These are phyloP conservation scores for Lycaon pictus DNA, from an alignment of 2,113 vertebrate genomes.

Conservation along the genomic window DNA sequence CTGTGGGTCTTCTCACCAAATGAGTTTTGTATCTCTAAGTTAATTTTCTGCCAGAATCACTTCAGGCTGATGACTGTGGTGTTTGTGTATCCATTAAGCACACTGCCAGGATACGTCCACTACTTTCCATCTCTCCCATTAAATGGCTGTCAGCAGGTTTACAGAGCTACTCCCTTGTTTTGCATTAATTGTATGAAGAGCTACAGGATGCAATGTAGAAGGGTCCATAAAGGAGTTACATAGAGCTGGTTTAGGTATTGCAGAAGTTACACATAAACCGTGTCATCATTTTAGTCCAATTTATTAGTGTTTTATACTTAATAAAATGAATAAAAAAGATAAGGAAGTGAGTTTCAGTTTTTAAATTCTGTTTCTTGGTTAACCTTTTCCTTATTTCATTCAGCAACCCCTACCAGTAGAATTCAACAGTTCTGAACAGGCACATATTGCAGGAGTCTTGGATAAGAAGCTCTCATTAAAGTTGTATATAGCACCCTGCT, in stretches of 20 bases:
- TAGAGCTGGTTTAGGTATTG: slow-evolving; percentile 62
- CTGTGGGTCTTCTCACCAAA: slow-evolving; percentile 83
- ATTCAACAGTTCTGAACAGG: slow-evolving; percentile 75
- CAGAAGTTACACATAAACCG: slow-evolving; percentile 78
- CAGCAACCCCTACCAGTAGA: slow-evolving; percentile 58
- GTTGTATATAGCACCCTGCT: slow-evolving; percentile 82
- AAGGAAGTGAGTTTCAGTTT: slow-evolving; percentile 73
- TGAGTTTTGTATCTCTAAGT: slow-evolving; percentile 85
- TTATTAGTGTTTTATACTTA: slow-evolving; percentile 70
- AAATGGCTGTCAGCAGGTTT: slow-evolving; percentile 85
- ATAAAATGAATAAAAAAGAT: slow-evolving; percentile 65
- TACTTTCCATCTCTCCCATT: slow-evolving; percentile 84
- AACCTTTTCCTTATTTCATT: slow-evolving; percentile 76
- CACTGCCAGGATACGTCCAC: slow-evolving; percentile 85
- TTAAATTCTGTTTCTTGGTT: slow-evolving; percentile 74
- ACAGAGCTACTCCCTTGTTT: slow-evolving; percentile 78
- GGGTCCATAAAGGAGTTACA: slow-evolving; percentile 53
- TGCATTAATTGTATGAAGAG: slow-evolving; percentile 83
- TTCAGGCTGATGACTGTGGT: slow-evolving; percentile 84
- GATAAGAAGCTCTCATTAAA: slow-evolving; percentile 75
- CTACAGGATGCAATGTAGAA: slow-evolving; percentile 64
- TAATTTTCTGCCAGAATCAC: slow-evolving; percentile 88
- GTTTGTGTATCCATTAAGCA: slow-evolving; percentile 87
- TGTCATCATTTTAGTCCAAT: slow-evolving; percentile 71
- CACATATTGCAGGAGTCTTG: slow-evolving; percentile 62